Percentiles rank a stretch among this genome's conserved stretches.
Conservation (phyloP, 2,888 invertebrate species). For the Phaedon cochleariae region DNA sequence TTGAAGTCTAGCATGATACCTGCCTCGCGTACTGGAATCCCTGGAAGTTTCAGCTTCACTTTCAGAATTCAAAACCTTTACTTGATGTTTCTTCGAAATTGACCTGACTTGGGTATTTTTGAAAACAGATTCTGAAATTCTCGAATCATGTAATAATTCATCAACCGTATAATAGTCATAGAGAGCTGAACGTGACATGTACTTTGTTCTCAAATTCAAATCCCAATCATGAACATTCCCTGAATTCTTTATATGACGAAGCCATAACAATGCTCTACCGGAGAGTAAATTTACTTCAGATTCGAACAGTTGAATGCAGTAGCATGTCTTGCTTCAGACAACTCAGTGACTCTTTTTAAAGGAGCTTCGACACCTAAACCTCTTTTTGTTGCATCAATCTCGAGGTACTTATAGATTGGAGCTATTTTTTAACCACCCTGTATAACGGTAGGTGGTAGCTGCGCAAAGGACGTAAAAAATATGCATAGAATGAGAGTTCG, state of each 20-base stretch:
- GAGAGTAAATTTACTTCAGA: neutral
- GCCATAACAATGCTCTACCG: neutral
- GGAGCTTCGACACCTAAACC: no score
- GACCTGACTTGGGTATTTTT: neutral
- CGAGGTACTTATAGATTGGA: no score
- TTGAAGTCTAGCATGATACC: no score
- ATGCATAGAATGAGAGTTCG: no score
- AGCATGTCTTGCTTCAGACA: neutral
- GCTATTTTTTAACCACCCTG: no score
- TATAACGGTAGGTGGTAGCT: no score
- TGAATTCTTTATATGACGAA: neutral
- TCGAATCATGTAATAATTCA: neutral
- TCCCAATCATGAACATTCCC: constrained; percentile 3
- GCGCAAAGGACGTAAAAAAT: no score
- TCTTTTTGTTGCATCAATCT: no score
- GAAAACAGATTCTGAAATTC: neutral
- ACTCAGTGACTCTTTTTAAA: constrained; percentile 5
- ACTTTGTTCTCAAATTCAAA: neutral
- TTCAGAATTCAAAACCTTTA: no score
- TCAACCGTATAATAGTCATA: neutral
- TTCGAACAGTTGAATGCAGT: neutral
- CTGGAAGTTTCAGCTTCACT: neutral
- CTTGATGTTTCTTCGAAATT: neutral
- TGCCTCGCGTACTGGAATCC: neutral
- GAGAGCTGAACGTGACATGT: neutral